Conservation (phyloP, 2,888 invertebrate genomes). For the Diaphora mendica region DNA sequence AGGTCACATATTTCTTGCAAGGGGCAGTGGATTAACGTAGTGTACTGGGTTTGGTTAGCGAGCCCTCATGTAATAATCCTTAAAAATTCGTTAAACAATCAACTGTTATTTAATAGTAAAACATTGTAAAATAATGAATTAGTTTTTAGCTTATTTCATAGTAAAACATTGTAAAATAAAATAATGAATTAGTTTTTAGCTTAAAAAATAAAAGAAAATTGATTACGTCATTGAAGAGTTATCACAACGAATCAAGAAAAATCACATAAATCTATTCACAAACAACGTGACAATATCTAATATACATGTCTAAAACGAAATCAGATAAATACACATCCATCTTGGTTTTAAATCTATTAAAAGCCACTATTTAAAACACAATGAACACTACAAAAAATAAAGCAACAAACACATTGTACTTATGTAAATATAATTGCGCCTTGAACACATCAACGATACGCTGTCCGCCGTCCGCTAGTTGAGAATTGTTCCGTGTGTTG, state of each 20-base stretch:
- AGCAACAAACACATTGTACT: neutral
- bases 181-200: too few species aligned
- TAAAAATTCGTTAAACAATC: too few species aligned
- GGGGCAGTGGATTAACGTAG: too few species aligned
- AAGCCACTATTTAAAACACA: neutral
- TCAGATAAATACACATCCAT: neutral
- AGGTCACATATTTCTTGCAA: neutral
- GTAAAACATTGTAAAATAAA: too few species aligned
- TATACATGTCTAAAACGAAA: neutral
- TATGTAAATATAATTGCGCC: neutral
- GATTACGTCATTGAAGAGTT: too few species aligned
- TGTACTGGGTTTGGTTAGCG: too few species aligned
- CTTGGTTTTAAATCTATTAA: neutral
- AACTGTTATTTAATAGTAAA: too few species aligned
- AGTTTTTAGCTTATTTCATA: too few species aligned
- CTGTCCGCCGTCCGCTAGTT: slow-evolving; percentile 9
- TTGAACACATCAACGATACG: neutral
- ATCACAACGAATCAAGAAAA: too few species aligned
- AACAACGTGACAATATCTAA: neutral
- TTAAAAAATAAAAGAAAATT: too few species aligned
- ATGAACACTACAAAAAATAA: neutral
- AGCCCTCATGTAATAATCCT: too few species aligned
- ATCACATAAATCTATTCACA: neutral
- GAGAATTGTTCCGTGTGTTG: slow-evolving; percentile 20
- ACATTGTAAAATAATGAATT: too few species aligned